These are phyloP conservation scores for Eristalis arbustorum DNA, from an alignment of 2,888 invertebrate species.

Conservation along the genomic window DNA sequence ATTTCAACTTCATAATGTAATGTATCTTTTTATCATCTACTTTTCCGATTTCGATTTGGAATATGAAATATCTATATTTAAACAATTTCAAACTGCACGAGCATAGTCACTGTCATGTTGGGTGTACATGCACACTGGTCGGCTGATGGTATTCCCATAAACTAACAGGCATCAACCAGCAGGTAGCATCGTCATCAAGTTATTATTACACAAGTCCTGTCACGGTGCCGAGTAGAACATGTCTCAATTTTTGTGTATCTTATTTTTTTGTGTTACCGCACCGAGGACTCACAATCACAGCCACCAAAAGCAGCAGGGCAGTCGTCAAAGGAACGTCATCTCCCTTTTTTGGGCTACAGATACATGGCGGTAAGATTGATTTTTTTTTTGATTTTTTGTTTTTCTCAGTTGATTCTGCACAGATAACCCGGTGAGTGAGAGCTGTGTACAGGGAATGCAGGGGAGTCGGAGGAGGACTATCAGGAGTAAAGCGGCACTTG, in stretches of 20 bases:
- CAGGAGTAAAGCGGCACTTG: slow-evolving; percentile 64
- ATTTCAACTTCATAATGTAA: slow-evolving; percentile 62
- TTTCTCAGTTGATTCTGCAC: slow-evolving; percentile 4
- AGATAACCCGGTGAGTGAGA: slow-evolving; percentile 42
- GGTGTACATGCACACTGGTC: background rate
- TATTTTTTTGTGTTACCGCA: slow-evolving; percentile 20
- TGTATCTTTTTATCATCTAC: slow-evolving; percentile 68
- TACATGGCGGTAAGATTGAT: slow-evolving; percentile 55
- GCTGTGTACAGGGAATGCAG: slow-evolving; percentile 16
- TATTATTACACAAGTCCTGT: slow-evolving; percentile 71
- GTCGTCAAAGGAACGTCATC: slow-evolving; percentile 48
- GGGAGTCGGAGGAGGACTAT: slow-evolving; percentile 15
- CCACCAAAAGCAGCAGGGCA: slow-evolving; percentile 38
- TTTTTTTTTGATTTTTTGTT: too few relatives aligned
- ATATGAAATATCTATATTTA: slow-evolving; percentile 68
- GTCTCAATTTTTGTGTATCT: slow-evolving; percentile 66
- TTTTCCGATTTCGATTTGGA: slow-evolving; percentile 59
- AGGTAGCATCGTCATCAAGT: slow-evolving; percentile 67
- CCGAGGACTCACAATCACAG: slow-evolving; percentile 25
- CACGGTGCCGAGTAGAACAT: slow-evolving; percentile 68
- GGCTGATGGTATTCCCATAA: background rate
- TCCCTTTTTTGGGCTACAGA: slow-evolving; percentile 67
- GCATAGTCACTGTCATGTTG: slow-evolving; percentile 5
- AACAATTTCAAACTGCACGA: slow-evolving; percentile 28
- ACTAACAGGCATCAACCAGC: slow-evolving; percentile 27